Evolutionary conservation across 64 coral and sea anemone genomes (phyloP).

Genomic region (Cladopsammia gracilis): DNA sequence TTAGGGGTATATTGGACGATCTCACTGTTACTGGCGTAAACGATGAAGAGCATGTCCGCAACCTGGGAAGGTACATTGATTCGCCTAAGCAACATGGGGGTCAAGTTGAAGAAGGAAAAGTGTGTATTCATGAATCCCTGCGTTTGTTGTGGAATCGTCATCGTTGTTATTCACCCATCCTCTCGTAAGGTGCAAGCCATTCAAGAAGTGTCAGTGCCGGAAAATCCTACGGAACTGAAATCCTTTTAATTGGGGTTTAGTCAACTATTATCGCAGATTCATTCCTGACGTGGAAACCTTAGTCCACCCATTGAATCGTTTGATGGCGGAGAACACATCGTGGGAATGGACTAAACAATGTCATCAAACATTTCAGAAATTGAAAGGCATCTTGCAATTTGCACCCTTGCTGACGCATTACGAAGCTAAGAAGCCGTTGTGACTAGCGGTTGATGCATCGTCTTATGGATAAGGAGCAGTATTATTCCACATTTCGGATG

Average conservation of each 20-base stretch:
- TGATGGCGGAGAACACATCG: neutral
- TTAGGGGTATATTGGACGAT: slow-evolving; percentile 49
- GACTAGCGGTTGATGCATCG: slow-evolving; percentile 62
- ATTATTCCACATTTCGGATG: slow-evolving; percentile 30
- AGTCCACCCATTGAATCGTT: slow-evolving; percentile 26
- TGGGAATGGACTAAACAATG: slow-evolving; percentile 62
- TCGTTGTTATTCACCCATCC: slow-evolving; percentile 47
- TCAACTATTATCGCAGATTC: slow-evolving; percentile 60
- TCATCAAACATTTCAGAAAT: slow-evolving; percentile 47
- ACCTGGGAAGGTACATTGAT: slow-evolving; percentile 38
- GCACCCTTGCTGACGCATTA: slow-evolving; percentile 59
- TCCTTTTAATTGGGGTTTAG: slow-evolving; percentile 32
- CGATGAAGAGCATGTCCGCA: slow-evolving; percentile 23
- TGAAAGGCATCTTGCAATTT: slow-evolving; percentile 44
- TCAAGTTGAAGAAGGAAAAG: slow-evolving; percentile 20
- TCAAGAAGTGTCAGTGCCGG: slow-evolving; percentile 13
- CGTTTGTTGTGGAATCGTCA: slow-evolving; percentile 2
- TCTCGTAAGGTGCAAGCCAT: slow-evolving; percentile 56
- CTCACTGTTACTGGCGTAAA: slow-evolving; percentile 33
- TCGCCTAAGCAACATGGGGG: slow-evolving; percentile 4
- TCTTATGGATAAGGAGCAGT: slow-evolving; percentile 57
- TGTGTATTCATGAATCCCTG: slow-evolving; percentile 38
- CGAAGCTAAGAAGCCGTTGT: slow-evolving; percentile 40
- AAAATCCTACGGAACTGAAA: slow-evolving; percentile 54
- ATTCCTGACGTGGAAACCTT: slow-evolving; percentile 44